Percentiles rank a stretch among this genome's conserved stretches.
Evolutionary conservation across 1,140 invertebrate genomes (phyloP).

Genomic region (Diploscapter pachys): DNA sequence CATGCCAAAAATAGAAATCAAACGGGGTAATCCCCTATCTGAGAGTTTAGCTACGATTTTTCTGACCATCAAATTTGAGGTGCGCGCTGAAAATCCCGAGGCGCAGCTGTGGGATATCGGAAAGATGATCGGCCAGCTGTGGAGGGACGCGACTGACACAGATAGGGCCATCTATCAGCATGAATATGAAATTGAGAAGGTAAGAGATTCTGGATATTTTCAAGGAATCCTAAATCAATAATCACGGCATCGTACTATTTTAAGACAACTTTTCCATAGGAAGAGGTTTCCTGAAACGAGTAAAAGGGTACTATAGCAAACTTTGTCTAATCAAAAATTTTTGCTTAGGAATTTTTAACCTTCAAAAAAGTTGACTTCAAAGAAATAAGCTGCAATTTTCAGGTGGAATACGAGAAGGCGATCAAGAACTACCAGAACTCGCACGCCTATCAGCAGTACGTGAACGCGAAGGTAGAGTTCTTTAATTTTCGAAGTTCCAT

Average conservation of each 20-base stretch:
- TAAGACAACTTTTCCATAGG: too few relatives aligned
- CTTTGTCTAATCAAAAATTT: too few relatives aligned
- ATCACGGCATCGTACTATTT: too few relatives aligned
- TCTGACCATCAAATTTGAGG: conserved; percentile 55
- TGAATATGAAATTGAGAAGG: conserved; percentile 96
- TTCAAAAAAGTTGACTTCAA: conserved; percentile 1
- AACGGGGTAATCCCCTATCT: not conserved
- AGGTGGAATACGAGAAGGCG: conserved; percentile 73
- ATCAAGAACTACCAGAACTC: conserved; percentile 95
- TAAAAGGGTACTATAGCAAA: too few relatives aligned
- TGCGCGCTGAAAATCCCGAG: conserved; percentile 90
- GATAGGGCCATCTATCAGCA: conserved; percentile 91
- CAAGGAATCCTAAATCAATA: not conserved
- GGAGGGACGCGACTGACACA: conserved; percentile 85
- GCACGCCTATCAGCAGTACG: conserved; percentile 60
- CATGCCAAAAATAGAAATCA: not conserved
- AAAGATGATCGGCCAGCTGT: conserved; percentile 97
- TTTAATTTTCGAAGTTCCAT: not conserved
- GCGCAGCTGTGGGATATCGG: conserved; percentile 95
- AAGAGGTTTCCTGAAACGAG: too few relatives aligned
- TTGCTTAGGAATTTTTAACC: not conserved
- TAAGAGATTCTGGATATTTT: conserved; percentile 56
- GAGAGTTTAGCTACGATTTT: too few relatives aligned
- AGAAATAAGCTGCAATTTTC: conserved; percentile 15
- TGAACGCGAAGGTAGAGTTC: conserved; percentile 16